Percentiles rank a stretch among this genome's conserved stretches.
phyloP scores from a whole-genome alignment of 2,113 vertebrate species.

The Misgurnus anguillicaudatus region DNA sequence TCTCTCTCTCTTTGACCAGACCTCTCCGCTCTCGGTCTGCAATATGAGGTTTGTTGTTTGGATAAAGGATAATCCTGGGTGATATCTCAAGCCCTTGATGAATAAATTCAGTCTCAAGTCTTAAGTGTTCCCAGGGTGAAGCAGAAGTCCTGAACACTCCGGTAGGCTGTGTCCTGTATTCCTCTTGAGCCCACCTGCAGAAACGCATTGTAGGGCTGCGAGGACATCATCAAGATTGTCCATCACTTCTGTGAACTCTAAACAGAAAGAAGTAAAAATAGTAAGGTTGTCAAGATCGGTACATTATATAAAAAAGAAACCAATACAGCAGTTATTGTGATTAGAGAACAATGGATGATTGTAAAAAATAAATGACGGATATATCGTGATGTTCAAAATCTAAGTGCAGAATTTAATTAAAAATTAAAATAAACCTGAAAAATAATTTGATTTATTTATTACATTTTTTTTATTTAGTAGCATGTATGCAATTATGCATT shows the following conservation, averaged over 20 bases:
- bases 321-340: background rate
- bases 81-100: constrained; percentile 32
- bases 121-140: constrained; percentile 48
- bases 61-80: constrained; percentile 27
- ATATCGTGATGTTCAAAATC: no score
- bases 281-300: background rate
- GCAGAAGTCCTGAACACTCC: constrained; percentile 36
- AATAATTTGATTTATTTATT: no score
- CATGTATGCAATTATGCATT: no score
- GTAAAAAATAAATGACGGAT: no score
- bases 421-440: no score
- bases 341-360: no score
- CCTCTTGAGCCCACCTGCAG: constrained; percentile 39
- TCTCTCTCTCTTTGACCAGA: constrained; percentile 40
- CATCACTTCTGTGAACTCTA: constrained; percentile 90
- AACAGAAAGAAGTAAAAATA: constrained; percentile 13
- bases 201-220: constrained; percentile 59
- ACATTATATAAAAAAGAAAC: background rate
- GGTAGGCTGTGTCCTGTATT: constrained; percentile 36
- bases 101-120: constrained; percentile 36
- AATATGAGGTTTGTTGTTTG: constrained; percentile 57
- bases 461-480: no score
- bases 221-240: constrained; percentile 88
- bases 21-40: constrained; percentile 32
- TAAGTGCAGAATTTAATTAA: no score